Percentiles rank a stretch among this genome's conserved stretches.
Evolutionary conservation across 92 coral and sea anemone genomes (phyloP).

Genomic region (Umimayanthus kanabou): DNA sequence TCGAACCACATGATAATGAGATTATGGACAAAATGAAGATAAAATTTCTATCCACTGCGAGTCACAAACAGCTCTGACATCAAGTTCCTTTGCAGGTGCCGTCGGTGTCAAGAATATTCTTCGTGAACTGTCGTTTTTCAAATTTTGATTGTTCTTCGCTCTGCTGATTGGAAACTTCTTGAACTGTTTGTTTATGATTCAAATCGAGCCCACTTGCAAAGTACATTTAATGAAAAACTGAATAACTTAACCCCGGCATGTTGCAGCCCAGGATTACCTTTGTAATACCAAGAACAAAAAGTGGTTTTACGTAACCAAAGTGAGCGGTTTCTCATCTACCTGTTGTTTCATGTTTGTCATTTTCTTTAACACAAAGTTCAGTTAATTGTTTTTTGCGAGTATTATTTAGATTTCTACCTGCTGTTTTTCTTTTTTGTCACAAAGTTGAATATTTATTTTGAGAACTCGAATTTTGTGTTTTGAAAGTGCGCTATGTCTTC

Average conservation of each 20-base stretch:
- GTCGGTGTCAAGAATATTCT: background rate
- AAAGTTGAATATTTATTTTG: no score
- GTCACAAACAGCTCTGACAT: background rate
- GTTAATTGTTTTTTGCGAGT: background rate
- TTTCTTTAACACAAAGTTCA: background rate
- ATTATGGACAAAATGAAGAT: background rate
- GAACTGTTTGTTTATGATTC: no score
- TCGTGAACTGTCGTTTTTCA: background rate
- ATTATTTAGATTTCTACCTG: background rate
- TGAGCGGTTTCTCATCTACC: no score
- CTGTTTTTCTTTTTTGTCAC: background rate
- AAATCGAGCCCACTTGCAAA: background rate
- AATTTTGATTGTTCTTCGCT: background rate
- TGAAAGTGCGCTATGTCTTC: background rate
- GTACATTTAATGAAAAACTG: background rate
- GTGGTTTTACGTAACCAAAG: no score
- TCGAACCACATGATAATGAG: constrained; percentile 11
- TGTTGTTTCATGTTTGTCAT: background rate
- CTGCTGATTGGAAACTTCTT: background rate
- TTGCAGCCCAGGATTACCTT: background rate
- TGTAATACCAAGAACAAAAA: background rate
- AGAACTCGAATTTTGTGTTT: background rate
- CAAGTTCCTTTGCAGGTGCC: background rate
- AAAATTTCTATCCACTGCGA: background rate
- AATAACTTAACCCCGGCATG: background rate